Conservation (phyloP, 2,797 vertebrate species). For the Pangasius sanitwongsei region DNA sequence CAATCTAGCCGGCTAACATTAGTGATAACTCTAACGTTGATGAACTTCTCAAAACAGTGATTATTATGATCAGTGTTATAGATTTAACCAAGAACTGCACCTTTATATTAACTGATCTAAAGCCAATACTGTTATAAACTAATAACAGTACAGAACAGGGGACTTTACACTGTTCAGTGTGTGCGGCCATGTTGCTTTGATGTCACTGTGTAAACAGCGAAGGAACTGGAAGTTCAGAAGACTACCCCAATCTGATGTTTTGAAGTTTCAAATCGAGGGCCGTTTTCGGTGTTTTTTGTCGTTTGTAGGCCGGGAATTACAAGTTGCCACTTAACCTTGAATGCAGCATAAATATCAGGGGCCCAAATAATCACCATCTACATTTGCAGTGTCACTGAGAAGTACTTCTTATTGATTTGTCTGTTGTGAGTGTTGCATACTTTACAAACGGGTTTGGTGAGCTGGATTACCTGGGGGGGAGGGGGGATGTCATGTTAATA, state of each 20-base stretch:
- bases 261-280: neutral
- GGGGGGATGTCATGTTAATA: neutral
- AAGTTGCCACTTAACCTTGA: neutral
- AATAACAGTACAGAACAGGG: too few species aligned
- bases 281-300: neutral
- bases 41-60: neutral
- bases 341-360: neutral
- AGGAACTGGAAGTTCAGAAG: too few species aligned
- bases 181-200: too few species aligned
- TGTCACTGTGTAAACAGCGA: too few species aligned
- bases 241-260: too few species aligned
- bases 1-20: too few species aligned
- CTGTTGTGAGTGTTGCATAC: neutral
- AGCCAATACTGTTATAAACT: too few species aligned
- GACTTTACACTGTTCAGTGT: too few species aligned
- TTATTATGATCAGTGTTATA: too few species aligned
- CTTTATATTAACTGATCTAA: neutral
- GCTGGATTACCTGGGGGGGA: neutral
- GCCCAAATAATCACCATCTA: neutral
- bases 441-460: neutral
- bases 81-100: neutral
- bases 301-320: neutral
- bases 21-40: neutral
- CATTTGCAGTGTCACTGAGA: neutral
- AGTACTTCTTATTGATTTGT: neutral